Conservation (phyloP, 2,113 vertebrate genomes). For the Oxyruncus cristatus region DNA sequence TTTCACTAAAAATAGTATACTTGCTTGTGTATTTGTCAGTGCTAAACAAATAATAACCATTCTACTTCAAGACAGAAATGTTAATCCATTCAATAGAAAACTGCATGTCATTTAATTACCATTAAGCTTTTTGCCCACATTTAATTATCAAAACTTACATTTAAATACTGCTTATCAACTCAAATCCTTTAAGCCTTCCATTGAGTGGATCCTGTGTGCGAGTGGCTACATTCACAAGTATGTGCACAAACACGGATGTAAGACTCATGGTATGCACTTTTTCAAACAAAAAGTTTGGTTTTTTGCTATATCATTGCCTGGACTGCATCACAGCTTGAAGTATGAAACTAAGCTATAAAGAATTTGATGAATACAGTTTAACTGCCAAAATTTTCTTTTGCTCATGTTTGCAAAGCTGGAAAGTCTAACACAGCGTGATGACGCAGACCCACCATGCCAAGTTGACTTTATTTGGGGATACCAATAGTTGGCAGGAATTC, state of each 20-base stretch:
- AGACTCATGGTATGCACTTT: neutral
- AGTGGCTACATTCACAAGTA: neutral
- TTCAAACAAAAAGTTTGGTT: neutral
- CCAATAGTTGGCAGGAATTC: neutral
- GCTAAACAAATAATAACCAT: neutral
- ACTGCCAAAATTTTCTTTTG: neutral
- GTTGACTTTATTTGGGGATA: neutral
- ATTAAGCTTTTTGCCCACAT: neutral
- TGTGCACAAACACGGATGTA: fast-evolving
- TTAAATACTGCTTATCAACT: neutral
- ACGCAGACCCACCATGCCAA: neutral
- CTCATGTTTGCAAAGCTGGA: neutral
- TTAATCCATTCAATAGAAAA: neutral
- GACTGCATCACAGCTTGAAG: neutral
- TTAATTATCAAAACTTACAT: neutral
- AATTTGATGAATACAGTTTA: neutral
- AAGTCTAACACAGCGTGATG: neutral
- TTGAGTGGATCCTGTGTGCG: neutral
- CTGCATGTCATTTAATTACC: neutral
- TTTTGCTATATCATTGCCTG: neutral
- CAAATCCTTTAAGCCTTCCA: neutral
- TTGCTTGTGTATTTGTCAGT: neutral
- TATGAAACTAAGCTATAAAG: neutral
- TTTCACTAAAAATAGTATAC: neutral
- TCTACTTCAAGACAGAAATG: neutral